A percentile compares a stretch with the other conserved stretches of the same genome.
These are phyloP conservation scores for Pseudonaja textilis DNA, from an alignment of 2,113 vertebrate species.

Conservation along the genomic window DNA sequence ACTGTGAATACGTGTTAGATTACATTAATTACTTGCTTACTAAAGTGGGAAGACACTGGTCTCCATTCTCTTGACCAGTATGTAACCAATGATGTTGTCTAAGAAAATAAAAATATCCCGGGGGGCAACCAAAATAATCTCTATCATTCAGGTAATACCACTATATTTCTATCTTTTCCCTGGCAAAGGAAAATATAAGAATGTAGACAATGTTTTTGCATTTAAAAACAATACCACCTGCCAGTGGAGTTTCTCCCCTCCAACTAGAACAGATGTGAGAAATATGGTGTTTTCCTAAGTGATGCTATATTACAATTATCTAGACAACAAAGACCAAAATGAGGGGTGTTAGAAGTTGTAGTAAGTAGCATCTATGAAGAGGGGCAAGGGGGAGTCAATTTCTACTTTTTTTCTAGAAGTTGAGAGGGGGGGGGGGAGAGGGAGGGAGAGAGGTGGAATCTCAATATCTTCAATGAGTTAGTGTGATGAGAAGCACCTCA, in stretches of 20 bases:
- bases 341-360: not conserved
- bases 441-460: not conserved
- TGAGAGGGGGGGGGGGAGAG: not conserved
- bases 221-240: not conserved
- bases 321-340: not conserved
- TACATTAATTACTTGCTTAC: not conserved
- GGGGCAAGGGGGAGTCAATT: not conserved
- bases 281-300: not conserved
- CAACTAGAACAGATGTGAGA: not conserved
- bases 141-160: not conserved
- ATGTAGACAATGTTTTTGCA: not conserved
- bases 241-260: not conserved
- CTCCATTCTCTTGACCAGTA: not conserved
- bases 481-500: not conserved
- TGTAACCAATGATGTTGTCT: not conserved
- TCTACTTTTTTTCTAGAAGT: not conserved
- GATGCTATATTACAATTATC: not conserved
- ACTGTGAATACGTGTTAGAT: not conserved
- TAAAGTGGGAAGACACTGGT: not conserved
- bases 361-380: not conserved
- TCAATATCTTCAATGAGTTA: not conserved
- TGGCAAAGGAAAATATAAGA: not conserved
- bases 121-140: not conserved
- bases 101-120: not conserved
- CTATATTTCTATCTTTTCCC: not conserved